Evolutionary conservation across 2,888 invertebrate genomes (phyloP).

Genomic region (Anoplius nigerrimus): DNA sequence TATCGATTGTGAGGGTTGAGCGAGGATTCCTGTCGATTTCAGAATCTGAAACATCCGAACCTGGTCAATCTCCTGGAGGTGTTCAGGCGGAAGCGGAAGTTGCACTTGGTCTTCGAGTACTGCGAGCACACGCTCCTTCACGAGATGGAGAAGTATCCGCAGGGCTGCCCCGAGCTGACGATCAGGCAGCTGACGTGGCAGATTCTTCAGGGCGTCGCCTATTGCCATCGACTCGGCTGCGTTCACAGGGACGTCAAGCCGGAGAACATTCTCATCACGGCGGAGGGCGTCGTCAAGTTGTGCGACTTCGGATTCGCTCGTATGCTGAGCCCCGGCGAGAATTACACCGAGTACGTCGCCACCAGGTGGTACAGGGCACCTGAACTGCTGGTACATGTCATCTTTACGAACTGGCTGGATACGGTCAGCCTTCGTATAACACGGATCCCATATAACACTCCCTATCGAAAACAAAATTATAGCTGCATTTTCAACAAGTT

Average conservation of each 20-base stretch:
- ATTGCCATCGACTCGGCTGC: conserved; percentile 97
- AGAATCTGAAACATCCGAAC: conserved; percentile 99
- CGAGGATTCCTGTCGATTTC: conserved; percentile 58
- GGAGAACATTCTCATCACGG: conserved; percentile 96
- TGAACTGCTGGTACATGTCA: conserved; percentile 83
- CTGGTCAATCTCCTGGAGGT: conserved; percentile 98
- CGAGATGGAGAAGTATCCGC: conserved; percentile 95
- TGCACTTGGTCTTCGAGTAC: conserved; percentile 98
- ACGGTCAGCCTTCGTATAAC: no score
- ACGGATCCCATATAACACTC: no score
- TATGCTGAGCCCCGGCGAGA: conserved; percentile 96
- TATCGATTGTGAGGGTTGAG: background rate
- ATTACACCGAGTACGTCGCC: conserved; percentile 99
- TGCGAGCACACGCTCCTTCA: conserved; percentile 98
- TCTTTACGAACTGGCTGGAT: no score
- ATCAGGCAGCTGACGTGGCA: conserved; percentile 97
- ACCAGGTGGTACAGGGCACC: conserved; percentile 99
- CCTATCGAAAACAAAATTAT: no score
- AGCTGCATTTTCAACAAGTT: no score
- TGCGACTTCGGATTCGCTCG: conserved; percentile 99
- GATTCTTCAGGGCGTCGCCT: conserved; percentile 94
- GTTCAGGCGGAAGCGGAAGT: conserved; percentile 94
- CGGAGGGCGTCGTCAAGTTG: conserved; percentile 94
- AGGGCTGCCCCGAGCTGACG: conserved; percentile 92
- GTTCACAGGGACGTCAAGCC: conserved; percentile 99